Evolutionary conservation across 2,113 vertebrate species (phyloP), one percentile per base, ranked within the genome.

Genomic region (Corynorhinus townsendii): DNA sequence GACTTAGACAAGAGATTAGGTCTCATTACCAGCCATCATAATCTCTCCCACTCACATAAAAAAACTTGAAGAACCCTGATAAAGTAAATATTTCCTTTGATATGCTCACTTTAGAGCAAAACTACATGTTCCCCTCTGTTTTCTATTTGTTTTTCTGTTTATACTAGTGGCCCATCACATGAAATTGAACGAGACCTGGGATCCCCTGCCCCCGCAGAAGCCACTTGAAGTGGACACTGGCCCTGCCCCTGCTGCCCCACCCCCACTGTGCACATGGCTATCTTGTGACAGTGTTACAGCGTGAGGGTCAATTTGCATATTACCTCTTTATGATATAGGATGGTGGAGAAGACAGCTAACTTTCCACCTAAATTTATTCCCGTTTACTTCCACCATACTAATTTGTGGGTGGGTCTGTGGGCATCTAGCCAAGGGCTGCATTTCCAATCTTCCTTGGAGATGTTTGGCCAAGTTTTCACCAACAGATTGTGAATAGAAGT

Each of bases 21-120:
- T n/a, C 40, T 54, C 20, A 20, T 17, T 40, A 28, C 30, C 59
- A 45, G 16, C 20, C 56, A 22, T 19, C 38, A 47, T 14, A 26
- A 33, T 66, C 45, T 83, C 75, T 62, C 33, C 62, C 19, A 12
- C 19, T 49, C 40, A 33, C 2, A 14, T 9, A n/a, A 82, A 83
- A 43, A 10, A 40, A 75, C 35, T 8, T 20, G 38, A 81, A 30
- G 54, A 79, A 62, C 2, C 72, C 22, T 1, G 30, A 64, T 16
- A 79, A 90, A 92, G 40, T 12, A 72, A 86, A 54, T 26, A 15
- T 64, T 43, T 87, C 54, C 56, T 75, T 59, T 64, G 35, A 52
- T 35, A 28, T 8, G 5, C 24, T 68, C 26, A 26, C 28, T 47
- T 35, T 19, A 66, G 68, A 66, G n/a, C 14, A 68, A 45, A 81